phyloP scores from a whole-genome alignment of 1,140 invertebrate genomes.

The Saccostrea cuccullata region DNA sequence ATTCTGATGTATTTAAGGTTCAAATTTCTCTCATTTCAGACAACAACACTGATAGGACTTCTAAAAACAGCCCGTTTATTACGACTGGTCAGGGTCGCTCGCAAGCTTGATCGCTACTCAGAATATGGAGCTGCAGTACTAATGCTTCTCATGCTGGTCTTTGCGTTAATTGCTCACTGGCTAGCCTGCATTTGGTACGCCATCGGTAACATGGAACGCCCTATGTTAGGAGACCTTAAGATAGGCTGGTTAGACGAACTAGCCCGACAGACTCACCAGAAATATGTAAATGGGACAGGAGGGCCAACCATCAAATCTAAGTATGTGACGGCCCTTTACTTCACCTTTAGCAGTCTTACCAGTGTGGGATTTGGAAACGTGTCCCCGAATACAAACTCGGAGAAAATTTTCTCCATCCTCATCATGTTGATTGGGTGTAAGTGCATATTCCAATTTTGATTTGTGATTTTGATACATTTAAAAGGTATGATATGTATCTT shows the following conservation, averaged over 20 bases:
- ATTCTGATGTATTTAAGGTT: no score
- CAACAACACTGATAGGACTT: slow-evolving; percentile 98
- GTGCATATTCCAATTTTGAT: slow-evolving; percentile 51
- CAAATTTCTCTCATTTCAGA: slow-evolving; percentile 83
- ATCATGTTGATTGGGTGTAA: slow-evolving; percentile 80
- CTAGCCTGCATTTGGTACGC: slow-evolving; percentile 99
- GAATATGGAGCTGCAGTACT: slow-evolving; percentile 99
- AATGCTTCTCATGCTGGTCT: slow-evolving; percentile 97
- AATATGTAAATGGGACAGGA: slow-evolving; percentile 69
- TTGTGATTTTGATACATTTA: no score
- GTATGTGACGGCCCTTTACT: slow-evolving; percentile 97
- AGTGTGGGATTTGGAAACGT: slow-evolving; percentile 99
- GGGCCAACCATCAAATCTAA: slow-evolving; percentile 78
- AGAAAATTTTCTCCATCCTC: slow-evolving; percentile 86
- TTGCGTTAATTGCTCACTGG: slow-evolving; percentile 99
- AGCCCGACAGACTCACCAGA: slow-evolving; percentile 81
- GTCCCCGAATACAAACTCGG: slow-evolving; percentile 95
- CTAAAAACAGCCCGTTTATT: slow-evolving; percentile 97
- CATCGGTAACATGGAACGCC: slow-evolving; percentile 94
- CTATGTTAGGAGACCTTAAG: slow-evolving; percentile 81
- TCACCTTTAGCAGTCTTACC: slow-evolving; percentile 96
- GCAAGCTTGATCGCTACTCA: slow-evolving; percentile 99
- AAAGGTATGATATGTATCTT: no score
- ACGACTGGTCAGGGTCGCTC: slow-evolving; percentile 95
- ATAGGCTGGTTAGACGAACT: slow-evolving; percentile 96